Evolutionary conservation across 2,888 invertebrate genomes (phyloP).

Genomic region (Tricholauxania praeusta): DNA sequence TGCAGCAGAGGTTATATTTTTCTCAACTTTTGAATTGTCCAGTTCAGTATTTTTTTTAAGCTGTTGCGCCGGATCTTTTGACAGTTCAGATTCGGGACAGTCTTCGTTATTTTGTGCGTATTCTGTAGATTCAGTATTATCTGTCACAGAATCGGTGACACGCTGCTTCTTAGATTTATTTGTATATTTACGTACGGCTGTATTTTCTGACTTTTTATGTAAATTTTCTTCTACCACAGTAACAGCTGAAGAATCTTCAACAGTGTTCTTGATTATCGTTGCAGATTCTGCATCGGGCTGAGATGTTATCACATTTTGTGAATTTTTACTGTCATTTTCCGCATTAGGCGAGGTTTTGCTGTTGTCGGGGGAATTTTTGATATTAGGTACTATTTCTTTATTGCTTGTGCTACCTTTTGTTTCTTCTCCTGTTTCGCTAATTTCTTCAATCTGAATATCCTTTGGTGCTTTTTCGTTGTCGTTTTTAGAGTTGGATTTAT

Average conservation of each 20-base stretch:
- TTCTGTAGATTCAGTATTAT: no score
- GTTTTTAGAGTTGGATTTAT: neutral
- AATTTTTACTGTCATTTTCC: neutral
- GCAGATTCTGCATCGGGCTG: neutral
- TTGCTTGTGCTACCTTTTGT: neutral
- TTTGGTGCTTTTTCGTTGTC: neutral
- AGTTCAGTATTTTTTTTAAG: no score
- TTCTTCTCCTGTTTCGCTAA: neutral
- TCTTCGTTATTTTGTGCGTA: no score
- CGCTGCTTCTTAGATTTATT: no score
- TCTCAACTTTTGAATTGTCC: no score
- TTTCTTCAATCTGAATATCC: neutral
- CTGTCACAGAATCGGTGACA: no score
- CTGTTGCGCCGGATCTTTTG: no score
- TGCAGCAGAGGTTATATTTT: no score
- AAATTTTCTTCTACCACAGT: no score
- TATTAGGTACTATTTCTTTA: neutral
- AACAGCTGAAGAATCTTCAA: neutral
- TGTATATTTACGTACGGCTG: no score
- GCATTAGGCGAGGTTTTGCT: neutral
- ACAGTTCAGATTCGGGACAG: no score
- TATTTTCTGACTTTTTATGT: no score
- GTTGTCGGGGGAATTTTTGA: neutral
- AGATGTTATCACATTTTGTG: neutral
- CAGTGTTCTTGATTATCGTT: conserved; percentile 1